phyloP scores from a whole-genome alignment of 2,888 invertebrate species.

The Lacanobia wlatinum region DNA sequence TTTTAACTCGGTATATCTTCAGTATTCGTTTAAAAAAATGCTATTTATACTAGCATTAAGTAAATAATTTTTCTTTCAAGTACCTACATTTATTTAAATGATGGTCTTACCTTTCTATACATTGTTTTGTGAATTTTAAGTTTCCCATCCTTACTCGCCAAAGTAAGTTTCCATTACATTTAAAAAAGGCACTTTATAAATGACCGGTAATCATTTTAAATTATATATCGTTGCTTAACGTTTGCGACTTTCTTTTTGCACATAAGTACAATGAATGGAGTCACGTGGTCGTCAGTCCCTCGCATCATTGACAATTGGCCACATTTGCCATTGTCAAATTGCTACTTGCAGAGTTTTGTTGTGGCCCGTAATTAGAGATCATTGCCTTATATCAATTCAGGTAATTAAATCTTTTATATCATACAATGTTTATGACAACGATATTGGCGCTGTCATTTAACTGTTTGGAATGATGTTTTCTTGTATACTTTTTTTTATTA shows the following conservation, averaged over 20 bases:
- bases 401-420: slow-evolving; percentile 65
- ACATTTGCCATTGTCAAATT: slow-evolving; percentile 78
- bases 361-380: slow-evolving; percentile 70
- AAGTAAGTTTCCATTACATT: slow-evolving; percentile 65
- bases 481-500: not conserved
- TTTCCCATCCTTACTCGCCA: slow-evolving; percentile 32
- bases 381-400: slow-evolving; percentile 67
- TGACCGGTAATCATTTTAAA: slow-evolving; percentile 78
- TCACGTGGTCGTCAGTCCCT: slow-evolving; percentile 69
- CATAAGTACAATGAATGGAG: slow-evolving; percentile 74
- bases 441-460: slow-evolving; percentile 21
- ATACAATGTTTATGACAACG: slow-evolving; percentile 41
- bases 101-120: not conserved
- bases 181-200: slow-evolving; percentile 75
- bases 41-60: not conserved
- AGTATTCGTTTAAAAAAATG: not conserved
- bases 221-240: slow-evolving; percentile 72
- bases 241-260: slow-evolving; percentile 67
- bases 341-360: slow-evolving; percentile 73
- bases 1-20: slow-evolving; percentile 3
- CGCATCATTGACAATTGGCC: slow-evolving; percentile 71
- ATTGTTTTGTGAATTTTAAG: slow-evolving; percentile 28
- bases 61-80: slow-evolving; percentile 7
- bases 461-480: slow-evolving; percentile 16
- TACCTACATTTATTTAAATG: slow-evolving; percentile 22